Conservation (phyloP, 2,888 invertebrate species). For the Darwinula stevensoni region DNA sequence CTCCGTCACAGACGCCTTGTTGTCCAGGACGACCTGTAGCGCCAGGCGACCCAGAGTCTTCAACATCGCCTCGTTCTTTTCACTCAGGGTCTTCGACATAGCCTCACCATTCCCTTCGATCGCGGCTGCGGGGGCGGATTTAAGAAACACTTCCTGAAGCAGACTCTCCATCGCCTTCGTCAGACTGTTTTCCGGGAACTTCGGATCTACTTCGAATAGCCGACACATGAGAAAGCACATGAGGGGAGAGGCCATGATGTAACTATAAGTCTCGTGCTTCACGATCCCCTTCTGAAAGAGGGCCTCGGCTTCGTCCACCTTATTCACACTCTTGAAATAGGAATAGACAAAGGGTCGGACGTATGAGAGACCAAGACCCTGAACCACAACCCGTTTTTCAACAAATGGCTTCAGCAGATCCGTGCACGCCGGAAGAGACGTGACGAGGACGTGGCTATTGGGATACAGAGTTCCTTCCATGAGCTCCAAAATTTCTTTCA, state of each 20-base stretch:
- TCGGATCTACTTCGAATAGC: constrained; percentile 20
- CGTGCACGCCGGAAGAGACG: constrained; percentile 18
- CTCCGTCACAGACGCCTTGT: too few relatives aligned
- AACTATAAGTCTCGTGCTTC: constrained; percentile 13
- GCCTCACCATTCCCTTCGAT: too few relatives aligned
- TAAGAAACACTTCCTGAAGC: too few relatives aligned
- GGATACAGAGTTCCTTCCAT: constrained; percentile 24
- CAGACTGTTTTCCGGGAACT: constrained; percentile 16
- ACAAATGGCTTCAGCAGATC: constrained; percentile 17
- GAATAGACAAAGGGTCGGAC: constrained; percentile 20
- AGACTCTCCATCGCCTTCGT: too few relatives aligned
- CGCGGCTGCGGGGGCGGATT: too few relatives aligned
- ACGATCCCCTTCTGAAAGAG: too few relatives aligned
- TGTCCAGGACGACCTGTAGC: too few relatives aligned
- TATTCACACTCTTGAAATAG: constrained; percentile 15
- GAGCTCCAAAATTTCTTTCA: constrained; percentile 21
- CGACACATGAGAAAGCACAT: constrained; percentile 23
- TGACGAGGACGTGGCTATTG: constrained; percentile 22
- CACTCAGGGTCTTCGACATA: too few relatives aligned
- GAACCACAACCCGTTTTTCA: constrained; percentile 20
- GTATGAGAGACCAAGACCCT: constrained; percentile 21
- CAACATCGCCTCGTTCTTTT: too few relatives aligned
- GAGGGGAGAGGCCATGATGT: constrained; percentile 22
- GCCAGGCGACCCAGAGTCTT: too few relatives aligned
- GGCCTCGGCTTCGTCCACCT: too few relatives aligned